These are phyloP conservation scores for Aphelenchoides avenae DNA, from an alignment of 1,140 invertebrate genomes.

Conservation along the genomic window DNA sequence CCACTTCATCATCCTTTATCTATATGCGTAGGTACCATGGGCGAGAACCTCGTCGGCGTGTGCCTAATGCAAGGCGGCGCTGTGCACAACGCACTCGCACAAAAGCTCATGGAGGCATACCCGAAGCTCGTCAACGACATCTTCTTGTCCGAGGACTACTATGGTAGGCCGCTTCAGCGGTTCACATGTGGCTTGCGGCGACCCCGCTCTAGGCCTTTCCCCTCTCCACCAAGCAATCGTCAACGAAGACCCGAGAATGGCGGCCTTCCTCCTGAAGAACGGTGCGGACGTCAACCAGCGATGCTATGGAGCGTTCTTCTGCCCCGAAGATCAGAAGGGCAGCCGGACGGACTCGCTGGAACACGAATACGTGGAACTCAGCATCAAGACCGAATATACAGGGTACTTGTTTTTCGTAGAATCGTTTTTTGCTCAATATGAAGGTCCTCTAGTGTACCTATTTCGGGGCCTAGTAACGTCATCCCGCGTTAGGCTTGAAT, in stretches of 20 bases:
- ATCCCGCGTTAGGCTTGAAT: too few relatives aligned
- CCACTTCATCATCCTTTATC: background rate
- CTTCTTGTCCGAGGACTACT: constrained; percentile 92
- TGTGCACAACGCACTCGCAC: constrained; percentile 79
- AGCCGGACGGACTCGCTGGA: constrained; percentile 78
- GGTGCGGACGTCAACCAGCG: constrained; percentile 80
- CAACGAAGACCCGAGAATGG: constrained; percentile 94
- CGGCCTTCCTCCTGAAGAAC: constrained; percentile 85
- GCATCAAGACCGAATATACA: constrained; percentile 78
- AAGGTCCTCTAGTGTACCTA: too few relatives aligned
- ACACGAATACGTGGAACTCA: constrained; percentile 83
- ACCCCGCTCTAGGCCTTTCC: constrained; percentile 42
- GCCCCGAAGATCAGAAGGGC: constrained; percentile 86
- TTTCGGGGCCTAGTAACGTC: too few relatives aligned
- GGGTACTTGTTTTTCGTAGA: too few relatives aligned
- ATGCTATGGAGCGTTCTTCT: constrained; percentile 85
- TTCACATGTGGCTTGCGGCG: too few relatives aligned
- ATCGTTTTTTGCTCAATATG: too few relatives aligned
- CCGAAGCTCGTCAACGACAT: constrained; percentile 93
- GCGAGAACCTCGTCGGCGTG: constrained; percentile 86
- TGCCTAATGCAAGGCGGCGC: constrained; percentile 85
- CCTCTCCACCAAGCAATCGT: constrained; percentile 89
- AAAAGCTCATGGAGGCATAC: constrained; percentile 78
- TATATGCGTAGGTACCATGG: constrained; percentile 69
- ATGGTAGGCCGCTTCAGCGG: too few relatives aligned